phyloP scores from a whole-genome alignment of 2,888 invertebrate genomes.

The Drosophila atripex region DNA sequence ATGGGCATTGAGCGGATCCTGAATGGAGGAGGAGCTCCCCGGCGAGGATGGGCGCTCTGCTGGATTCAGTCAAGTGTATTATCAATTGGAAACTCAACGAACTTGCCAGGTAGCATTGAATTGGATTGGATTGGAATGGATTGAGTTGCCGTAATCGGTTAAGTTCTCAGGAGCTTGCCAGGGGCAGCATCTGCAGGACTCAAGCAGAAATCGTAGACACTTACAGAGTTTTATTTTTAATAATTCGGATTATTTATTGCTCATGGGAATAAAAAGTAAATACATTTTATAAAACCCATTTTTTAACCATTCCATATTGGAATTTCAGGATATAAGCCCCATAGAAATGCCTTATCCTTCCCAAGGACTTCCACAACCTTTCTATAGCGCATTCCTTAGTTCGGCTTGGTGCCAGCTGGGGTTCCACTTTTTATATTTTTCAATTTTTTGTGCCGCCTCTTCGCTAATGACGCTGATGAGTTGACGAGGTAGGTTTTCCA shows the following conservation, averaged over 20 bases:
- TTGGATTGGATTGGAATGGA: constrained; percentile 49
- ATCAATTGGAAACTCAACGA: constrained; percentile 72
- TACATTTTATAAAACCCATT: neutral
- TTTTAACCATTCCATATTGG: neutral
- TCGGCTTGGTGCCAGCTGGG: constrained; percentile 16
- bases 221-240: neutral
- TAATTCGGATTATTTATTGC: neutral
- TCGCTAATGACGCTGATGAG: constrained; percentile 79
- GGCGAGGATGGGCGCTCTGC: constrained; percentile 8
- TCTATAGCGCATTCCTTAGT: constrained; percentile 42
- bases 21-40: constrained; percentile 22
- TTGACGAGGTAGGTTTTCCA: constrained; percentile 81
- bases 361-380: neutral
- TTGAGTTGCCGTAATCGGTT: constrained; percentile 39
- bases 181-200: neutral
- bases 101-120: constrained; percentile 52
- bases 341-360: neutral
- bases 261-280: too few relatives aligned
- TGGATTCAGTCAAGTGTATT: constrained; percentile 70
- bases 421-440: constrained; percentile 9
- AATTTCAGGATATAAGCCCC: neutral
- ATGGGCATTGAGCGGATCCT: constrained; percentile 60
- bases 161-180: constrained; percentile 2
- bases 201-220: neutral
- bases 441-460: constrained; percentile 28